These are phyloP conservation scores for Sylvicapra grimmia DNA, from an alignment of 2,113 vertebrate genomes.

Conservation along the genomic window DNA sequence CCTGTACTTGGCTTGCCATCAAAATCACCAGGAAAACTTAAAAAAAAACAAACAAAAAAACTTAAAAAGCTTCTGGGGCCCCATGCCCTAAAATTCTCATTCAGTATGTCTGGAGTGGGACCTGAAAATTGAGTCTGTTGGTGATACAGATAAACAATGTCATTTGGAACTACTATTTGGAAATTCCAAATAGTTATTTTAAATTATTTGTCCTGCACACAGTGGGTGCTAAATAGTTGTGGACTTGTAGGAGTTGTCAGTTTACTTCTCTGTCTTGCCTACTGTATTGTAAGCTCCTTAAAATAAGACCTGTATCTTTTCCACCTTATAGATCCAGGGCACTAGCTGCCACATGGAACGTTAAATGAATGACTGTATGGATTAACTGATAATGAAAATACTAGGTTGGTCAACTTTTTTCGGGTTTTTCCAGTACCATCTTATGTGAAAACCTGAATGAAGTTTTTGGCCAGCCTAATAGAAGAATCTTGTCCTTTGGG, in stretches of 20 bases:
- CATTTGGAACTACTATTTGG: background rate
- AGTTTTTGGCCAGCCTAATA: background rate
- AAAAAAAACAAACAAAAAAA: background rate
- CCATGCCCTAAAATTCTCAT: background rate
- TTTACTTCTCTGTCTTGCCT: background rate
- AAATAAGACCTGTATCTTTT: background rate
- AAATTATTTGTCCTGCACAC: too few species aligned
- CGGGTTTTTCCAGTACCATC: rapidly evolving
- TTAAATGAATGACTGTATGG: background rate
- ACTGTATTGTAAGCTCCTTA: background rate
- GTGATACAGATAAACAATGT: background rate
- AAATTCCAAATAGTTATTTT: background rate
- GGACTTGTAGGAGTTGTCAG: background rate
- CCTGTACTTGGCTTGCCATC: background rate
- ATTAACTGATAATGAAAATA: background rate
- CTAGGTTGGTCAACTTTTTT: background rate
- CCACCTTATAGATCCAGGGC: background rate
- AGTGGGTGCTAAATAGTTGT: background rate
- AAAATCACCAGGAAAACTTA: background rate
- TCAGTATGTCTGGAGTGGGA: background rate
- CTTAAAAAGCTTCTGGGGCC: background rate
- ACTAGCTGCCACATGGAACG: background rate
- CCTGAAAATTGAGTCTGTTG: background rate
- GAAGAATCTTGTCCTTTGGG: background rate
- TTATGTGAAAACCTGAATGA: background rate